A percentile compares a stretch with the other conserved stretches of the same genome.
These are phyloP conservation scores for Corynorhinus townsendii DNA, from an alignment of 2,113 vertebrate genomes.

Conservation along the genomic window DNA sequence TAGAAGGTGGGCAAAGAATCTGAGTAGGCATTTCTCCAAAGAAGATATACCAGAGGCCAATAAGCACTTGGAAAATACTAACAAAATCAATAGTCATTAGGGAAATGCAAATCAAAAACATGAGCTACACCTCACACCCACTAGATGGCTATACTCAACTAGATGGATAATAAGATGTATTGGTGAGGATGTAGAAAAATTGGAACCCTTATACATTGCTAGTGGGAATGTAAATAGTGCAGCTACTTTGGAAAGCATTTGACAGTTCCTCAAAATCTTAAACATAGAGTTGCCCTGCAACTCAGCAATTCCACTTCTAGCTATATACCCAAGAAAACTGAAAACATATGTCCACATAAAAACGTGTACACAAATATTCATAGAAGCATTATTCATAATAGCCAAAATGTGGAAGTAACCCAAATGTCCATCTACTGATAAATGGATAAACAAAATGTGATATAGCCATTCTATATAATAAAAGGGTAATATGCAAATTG, in stretches of 20 bases:
- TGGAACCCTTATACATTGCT: background rate
- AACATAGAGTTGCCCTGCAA: background rate
- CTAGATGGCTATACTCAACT: background rate
- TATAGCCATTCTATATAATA: too few species aligned
- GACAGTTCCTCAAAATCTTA: background rate
- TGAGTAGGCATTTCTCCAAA: background rate
- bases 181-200: background rate
- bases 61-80: background rate
- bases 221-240: background rate
- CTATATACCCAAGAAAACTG: background rate
- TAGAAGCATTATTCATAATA: background rate
- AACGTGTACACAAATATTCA: background rate
- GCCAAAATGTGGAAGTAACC: background rate
- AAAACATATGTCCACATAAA: background rate
- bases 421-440: background rate
- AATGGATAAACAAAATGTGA: background rate
- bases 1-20: background rate
- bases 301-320: background rate
- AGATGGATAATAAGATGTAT: background rate
- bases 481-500: too few species aligned
- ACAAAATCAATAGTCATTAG: background rate
- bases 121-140: background rate
- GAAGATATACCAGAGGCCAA: background rate
- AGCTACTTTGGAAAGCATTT: background rate
- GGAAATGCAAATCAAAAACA: background rate